Evolutionary conservation across 2,113 vertebrate species (phyloP).

Genomic region (Ageneiosus marmoratus): DNA sequence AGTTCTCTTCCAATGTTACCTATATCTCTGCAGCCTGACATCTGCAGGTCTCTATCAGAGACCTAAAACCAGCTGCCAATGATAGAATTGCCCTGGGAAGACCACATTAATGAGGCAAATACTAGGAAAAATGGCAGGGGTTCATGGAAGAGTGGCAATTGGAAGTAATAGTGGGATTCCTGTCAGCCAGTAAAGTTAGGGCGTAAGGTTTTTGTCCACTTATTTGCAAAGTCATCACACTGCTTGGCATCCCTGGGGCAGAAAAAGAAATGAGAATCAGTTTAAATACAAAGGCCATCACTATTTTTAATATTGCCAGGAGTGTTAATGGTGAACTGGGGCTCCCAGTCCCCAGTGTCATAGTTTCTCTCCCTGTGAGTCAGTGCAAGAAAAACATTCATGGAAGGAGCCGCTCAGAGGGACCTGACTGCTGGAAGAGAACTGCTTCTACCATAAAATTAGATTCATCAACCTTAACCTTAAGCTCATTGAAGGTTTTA

Average conservation of each 20-base stretch:
- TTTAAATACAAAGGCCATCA: no score
- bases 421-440: no score
- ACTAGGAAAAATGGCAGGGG: not conserved
- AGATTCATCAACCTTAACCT: no score
- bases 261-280: no score
- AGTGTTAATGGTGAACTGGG: no score
- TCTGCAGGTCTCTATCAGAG: not conserved
- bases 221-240: not conserved
- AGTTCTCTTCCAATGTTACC: not conserved
- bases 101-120: not conserved
- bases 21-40: not conserved
- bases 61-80: not conserved
- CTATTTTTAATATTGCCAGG: no score
- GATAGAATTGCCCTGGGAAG: not conserved
- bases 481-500: no score
- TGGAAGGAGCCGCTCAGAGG: no score
- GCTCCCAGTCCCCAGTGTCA: no score
- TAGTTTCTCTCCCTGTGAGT: no score
- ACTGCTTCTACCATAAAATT: no score
- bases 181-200: not conserved
- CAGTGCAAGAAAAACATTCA: no score
- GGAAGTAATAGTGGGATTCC: not conserved
- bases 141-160: not conserved
- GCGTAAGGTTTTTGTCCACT: not conserved
- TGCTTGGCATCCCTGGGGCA: not conserved